A percentile compares a stretch with the other conserved stretches of the same genome.
Conservation (phyloP, 2,888 invertebrate genomes). For the Gymnocheta viridis region DNA sequence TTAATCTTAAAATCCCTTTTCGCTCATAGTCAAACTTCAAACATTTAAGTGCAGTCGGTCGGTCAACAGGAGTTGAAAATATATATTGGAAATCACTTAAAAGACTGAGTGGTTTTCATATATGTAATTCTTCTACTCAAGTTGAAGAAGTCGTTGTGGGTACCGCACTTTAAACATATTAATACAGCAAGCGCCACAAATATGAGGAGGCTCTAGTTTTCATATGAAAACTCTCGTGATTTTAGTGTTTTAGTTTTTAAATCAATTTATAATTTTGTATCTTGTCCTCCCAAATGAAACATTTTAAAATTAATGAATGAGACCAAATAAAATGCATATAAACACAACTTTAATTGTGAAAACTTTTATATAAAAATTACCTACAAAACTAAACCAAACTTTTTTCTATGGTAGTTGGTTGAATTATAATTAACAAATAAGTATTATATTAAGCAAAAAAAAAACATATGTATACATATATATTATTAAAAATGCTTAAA, state of each 20-base stretch:
- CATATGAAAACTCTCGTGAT: background rate
- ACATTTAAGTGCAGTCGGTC: no score
- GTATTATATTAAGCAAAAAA: constrained; percentile 16
- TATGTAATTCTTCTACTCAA: no score
- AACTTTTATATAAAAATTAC: constrained; percentile 2
- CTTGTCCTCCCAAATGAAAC: constrained; percentile 1
- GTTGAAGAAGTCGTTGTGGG: no score
- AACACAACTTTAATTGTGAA: constrained; percentile 25
- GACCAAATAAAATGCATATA: constrained; percentile 45
- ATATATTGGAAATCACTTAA: no score
- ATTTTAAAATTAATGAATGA: constrained; percentile 43
- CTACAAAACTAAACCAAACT: background rate
- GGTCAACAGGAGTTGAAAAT: no score
- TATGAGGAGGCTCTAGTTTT: background rate
- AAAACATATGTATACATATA: no score
- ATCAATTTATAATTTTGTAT: background rate
- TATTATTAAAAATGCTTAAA: no score
- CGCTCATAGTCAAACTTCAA: background rate
- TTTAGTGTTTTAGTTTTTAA: background rate
- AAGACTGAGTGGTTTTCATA: no score
- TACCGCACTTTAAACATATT: no score
- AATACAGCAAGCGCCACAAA: constrained; percentile 27
- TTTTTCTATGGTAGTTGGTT: constrained; percentile 18
- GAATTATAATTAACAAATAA: no score
- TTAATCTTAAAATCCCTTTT: background rate